Evolutionary conservation across 2,797 vertebrate species (phyloP).

Genomic region (Artibeus jamaicensis): DNA sequence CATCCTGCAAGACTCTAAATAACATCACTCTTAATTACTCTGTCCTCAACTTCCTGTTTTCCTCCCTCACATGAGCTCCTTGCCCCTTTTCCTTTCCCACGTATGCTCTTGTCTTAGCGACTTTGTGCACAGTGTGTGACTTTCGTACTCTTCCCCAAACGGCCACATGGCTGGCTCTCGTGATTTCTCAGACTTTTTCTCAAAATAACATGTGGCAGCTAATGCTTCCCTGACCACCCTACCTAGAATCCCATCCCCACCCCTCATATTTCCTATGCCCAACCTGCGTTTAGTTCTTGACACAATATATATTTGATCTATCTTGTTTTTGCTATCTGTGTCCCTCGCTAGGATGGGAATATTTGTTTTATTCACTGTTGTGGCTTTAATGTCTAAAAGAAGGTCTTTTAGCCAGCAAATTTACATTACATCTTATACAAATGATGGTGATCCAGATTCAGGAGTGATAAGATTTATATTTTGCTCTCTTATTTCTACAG

Average conservation of each 20-base stretch:
- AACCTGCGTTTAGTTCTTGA: not conserved
- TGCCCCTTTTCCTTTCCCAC: not conserved
- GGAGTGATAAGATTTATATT: not conserved
- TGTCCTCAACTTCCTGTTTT: not conserved
- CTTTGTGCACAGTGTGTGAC: not conserved
- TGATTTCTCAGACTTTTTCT: not conserved
- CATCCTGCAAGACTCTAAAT: not conserved
- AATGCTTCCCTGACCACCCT: not conserved
- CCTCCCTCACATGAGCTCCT: not conserved
- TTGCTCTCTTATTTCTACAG: conserved; percentile 2
- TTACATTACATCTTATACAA: not conserved
- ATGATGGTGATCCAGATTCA: not conserved
- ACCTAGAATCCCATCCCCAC: not conserved
- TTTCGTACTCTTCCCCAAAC: not conserved
- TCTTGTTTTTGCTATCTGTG: not conserved
- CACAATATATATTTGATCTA: not conserved
- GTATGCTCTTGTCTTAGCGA: not conserved
- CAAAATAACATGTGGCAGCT: not conserved
- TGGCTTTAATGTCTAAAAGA: not conserved
- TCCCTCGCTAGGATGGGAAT: not conserved
- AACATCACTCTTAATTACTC: not conserved
- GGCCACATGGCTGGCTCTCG: not conserved
- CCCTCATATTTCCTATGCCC: not conserved
- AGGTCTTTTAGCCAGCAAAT: not conserved
- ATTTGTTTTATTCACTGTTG: not conserved